phyloP scores from a whole-genome alignment of 2,113 vertebrate species.

The Corythornis vintsioides region DNA sequence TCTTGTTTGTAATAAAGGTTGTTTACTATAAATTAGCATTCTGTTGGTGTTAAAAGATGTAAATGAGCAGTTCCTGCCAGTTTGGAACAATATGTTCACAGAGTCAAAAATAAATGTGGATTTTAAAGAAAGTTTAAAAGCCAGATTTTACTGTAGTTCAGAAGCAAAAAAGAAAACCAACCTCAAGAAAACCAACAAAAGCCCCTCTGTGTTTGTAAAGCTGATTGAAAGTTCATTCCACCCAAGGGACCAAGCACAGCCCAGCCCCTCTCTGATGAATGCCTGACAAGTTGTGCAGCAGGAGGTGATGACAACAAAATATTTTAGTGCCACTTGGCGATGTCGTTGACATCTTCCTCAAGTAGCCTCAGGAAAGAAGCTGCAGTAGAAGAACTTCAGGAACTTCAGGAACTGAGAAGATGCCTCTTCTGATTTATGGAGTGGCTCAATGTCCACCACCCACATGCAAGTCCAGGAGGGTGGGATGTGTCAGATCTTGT shows the following conservation, averaged over 20 bases:
- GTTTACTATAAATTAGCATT: slow-evolving; percentile 56
- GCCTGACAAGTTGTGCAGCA: neutral
- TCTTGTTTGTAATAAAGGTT: slow-evolving; percentile 16
- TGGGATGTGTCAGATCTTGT: neutral
- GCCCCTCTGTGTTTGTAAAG: neutral
- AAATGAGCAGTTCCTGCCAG: slow-evolving; percentile 60
- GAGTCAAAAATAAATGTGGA: neutral
- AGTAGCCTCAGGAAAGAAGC: neutral
- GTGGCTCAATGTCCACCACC: neutral
- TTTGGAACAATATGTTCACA: slow-evolving; percentile 43
- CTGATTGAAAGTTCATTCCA: neutral
- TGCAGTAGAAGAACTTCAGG: neutral
- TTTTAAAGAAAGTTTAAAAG: slow-evolving; percentile 5
- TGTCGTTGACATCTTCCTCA: neutral
- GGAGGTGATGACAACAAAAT: neutral
- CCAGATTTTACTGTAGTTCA: neutral
- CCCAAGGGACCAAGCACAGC: neutral
- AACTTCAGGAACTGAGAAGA: neutral
- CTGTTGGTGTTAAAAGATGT: slow-evolving; percentile 53
- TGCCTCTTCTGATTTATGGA: neutral
- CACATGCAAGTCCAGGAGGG: neutral
- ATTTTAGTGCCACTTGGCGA: neutral
- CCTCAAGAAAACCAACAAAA: too few relatives aligned
- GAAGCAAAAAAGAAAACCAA: neutral
- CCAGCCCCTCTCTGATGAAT: neutral